Conservation (phyloP, 2,888 invertebrate genomes). For the Dicranocentrus wangi region DNA sequence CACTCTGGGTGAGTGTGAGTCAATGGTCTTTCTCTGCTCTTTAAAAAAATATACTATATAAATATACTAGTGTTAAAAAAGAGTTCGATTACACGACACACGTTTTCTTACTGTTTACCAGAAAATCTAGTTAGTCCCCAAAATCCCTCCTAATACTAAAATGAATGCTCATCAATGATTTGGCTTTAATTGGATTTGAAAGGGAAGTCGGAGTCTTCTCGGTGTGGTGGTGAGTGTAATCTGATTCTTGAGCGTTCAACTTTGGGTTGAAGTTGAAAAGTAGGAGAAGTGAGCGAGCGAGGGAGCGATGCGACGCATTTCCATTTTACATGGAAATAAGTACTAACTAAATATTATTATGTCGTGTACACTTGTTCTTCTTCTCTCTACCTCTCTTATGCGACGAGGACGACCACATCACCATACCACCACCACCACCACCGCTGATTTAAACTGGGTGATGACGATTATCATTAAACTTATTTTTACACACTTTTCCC, state of each 20-base stretch:
- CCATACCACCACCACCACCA: no score
- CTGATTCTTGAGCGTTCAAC: constrained; percentile 22
- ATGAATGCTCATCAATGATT: constrained; percentile 16
- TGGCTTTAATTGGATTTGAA: constrained; percentile 40
- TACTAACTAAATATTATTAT: no score
- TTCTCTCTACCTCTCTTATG: not conserved
- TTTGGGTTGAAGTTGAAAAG: constrained; percentile 6
- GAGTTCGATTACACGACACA: not conserved
- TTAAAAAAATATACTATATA: no score
- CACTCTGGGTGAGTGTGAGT: constrained; percentile 4
- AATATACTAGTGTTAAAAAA: no score
- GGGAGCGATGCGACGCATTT: no score
- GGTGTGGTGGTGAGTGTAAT: no score
- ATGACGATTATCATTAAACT: constrained; percentile 38
- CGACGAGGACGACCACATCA: no score
- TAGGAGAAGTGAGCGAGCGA: no score
- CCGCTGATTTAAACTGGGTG: not conserved
- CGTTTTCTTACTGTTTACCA: constrained; percentile 26
- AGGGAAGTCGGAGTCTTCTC: constrained; percentile 22
- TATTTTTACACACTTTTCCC: constrained; percentile 53
- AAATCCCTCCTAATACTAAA: no score
- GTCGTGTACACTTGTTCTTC: no score
- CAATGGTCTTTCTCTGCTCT: constrained; percentile 57
- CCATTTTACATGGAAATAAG: no score
- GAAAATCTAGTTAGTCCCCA: constrained; percentile 14